These are phyloP conservation scores for Aeoliscus strigatus DNA, from an alignment of 2,797 vertebrate genomes.

Conservation along the genomic window DNA sequence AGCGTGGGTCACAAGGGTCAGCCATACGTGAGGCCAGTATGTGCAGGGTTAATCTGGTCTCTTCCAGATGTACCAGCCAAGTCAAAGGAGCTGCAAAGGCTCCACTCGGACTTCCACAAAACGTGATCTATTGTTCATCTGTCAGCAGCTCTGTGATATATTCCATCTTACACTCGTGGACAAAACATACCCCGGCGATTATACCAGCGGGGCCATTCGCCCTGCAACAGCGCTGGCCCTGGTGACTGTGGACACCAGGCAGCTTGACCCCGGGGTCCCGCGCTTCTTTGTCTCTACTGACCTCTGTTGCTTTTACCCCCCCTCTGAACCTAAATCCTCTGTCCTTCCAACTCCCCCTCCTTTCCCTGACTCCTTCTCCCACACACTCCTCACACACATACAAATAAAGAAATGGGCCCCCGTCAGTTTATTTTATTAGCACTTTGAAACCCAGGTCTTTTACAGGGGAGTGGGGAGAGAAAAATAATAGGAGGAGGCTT, in stretches of 20 bases:
- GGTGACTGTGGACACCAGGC: conserved; percentile 74
- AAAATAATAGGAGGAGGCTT: conserved; percentile 63
- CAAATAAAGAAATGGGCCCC: conserved; percentile 70
- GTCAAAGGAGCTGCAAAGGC: conserved; percentile 52
- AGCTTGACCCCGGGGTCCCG: conserved; percentile 71
- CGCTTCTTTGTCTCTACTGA: conserved; percentile 73
- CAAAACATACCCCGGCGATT: conserved; percentile 72
- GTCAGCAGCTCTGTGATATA: conserved; percentile 73
- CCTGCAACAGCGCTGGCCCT: conserved; percentile 54
- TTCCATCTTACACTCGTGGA: conserved; percentile 68
- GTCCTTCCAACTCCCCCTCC: conserved; percentile 30
- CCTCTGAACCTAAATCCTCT: conserved; percentile 69
- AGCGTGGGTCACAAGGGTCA: conserved; percentile 51
- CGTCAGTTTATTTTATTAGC: conserved; percentile 75
- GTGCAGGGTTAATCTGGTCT: conserved; percentile 59
- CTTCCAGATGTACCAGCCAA: conserved; percentile 59
- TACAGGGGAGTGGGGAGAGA: conserved; percentile 43
- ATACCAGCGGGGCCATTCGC: conserved; percentile 60
- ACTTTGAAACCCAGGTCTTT: conserved; percentile 68
- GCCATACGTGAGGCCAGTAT: conserved; percentile 37
- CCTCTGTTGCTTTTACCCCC: conserved; percentile 72
- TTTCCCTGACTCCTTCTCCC: conserved; percentile 36
- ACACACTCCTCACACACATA: conserved; percentile 58
- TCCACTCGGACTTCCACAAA: conserved; percentile 64
- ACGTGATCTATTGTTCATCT: conserved; percentile 72